Conservation (phyloP, 1,140 invertebrate species). For the Anagrus nilaparvatae region DNA sequence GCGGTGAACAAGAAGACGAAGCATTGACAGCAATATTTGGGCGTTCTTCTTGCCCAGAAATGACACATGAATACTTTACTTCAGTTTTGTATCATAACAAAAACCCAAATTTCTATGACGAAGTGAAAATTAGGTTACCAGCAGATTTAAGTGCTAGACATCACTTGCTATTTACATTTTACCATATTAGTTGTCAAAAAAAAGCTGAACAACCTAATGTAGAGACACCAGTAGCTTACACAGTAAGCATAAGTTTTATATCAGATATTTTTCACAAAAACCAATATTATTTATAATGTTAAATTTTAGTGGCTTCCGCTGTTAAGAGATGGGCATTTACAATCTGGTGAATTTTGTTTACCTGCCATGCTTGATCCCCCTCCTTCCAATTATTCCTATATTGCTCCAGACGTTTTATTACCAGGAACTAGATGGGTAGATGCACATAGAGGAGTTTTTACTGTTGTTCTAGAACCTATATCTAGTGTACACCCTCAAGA, state of each 20-base stretch:
- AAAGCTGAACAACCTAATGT: constrained; percentile 72
- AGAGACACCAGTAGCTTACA: constrained; percentile 90
- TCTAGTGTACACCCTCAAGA: constrained; percentile 86
- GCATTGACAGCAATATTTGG: constrained; percentile 82
- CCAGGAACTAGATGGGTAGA: constrained; percentile 94
- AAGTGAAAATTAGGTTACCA: constrained; percentile 83
- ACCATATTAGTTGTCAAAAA: constrained; percentile 92
- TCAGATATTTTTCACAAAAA: constrained; percentile 9
- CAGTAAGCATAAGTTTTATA: constrained; percentile 46
- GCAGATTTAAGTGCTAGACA: constrained; percentile 77
- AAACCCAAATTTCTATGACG: constrained; percentile 88
- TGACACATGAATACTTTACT: constrained; percentile 77
- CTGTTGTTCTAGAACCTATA: constrained; percentile 64
- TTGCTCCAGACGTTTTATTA: constrained; percentile 73
- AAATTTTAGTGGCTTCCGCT: constrained; percentile 76
- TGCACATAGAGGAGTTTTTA: constrained; percentile 86
- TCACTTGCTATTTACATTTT: constrained; percentile 91
- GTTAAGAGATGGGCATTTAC: constrained; percentile 70
- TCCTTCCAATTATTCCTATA: constrained; percentile 77
- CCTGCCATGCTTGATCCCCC: constrained; percentile 88
- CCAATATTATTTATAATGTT: constrained; percentile 5
- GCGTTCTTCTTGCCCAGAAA: constrained; percentile 86
- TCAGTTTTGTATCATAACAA: constrained; percentile 91
- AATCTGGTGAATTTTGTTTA: constrained; percentile 78
- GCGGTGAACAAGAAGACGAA: constrained; percentile 63